Evolutionary conservation across 2,797 vertebrate genomes (phyloP).

Genomic region (Coracias cyanogaster): DNA sequence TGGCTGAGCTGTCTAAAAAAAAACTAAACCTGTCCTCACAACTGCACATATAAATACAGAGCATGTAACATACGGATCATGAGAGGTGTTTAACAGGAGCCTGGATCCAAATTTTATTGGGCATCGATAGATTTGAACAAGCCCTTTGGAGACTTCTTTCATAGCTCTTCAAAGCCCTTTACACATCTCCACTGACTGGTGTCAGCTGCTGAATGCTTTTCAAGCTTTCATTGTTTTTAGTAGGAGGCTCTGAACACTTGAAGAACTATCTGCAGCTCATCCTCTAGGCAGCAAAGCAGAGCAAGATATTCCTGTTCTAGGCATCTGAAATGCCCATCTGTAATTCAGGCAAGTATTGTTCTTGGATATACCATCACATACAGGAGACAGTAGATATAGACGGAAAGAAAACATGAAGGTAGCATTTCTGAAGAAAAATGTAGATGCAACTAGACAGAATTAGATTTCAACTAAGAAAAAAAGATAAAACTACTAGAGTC

Average conservation of each 20-base stretch:
- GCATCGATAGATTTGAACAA: background rate
- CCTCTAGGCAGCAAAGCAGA: conserved; percentile 27
- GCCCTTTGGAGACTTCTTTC: background rate
- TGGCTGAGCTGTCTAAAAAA: background rate
- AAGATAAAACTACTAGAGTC: background rate
- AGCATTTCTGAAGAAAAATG: background rate
- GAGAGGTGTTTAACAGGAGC: background rate
- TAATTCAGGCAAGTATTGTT: background rate
- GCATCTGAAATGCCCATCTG: background rate
- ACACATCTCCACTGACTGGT: background rate
- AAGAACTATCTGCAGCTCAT: conserved; percentile 6
- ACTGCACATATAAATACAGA: background rate
- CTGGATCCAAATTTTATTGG: background rate
- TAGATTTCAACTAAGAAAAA: background rate
- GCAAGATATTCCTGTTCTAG: conserved; percentile 49
- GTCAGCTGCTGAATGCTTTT: background rate
- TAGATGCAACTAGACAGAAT: background rate
- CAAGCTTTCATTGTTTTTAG: background rate
- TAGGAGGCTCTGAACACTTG: background rate
- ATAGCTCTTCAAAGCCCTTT: background rate
- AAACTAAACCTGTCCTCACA: background rate
- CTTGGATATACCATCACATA: background rate
- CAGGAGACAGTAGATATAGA: background rate
- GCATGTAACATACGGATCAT: fast-evolving
- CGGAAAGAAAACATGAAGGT: background rate